These are phyloP conservation scores for Yoshiicerus persimilis DNA, from an alignment of 1,140 invertebrate species.

Conservation along the genomic window DNA sequence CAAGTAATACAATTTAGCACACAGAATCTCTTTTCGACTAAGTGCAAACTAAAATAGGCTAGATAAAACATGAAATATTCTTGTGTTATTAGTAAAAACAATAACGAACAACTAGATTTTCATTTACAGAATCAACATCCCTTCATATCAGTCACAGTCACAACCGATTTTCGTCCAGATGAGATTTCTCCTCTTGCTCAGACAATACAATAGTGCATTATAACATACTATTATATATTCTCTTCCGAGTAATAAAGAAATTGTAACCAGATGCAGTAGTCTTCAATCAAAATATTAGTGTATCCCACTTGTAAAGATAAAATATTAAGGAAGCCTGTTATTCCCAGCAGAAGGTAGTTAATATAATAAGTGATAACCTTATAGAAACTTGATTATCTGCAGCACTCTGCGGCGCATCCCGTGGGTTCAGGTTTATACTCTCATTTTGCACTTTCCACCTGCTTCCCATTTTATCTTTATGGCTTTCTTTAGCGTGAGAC, in stretches of 20 bases:
- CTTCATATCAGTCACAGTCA: not conserved
- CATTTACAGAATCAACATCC: not conserved
- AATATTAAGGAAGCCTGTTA: not conserved
- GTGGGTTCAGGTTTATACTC: not conserved
- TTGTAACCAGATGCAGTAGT: not conserved
- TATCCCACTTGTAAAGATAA: not conserved
- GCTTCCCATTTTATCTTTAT: slow-evolving; percentile 21
- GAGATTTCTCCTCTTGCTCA: not conserved
- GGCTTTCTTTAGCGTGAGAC: not conserved
- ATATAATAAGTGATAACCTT: slow-evolving; percentile 24
- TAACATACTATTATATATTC: too few species aligned
- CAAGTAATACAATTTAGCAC: too few species aligned
- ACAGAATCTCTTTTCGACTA: too few species aligned
- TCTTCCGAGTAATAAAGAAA: too few species aligned
- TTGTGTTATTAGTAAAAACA: too few species aligned
- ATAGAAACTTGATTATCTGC: slow-evolving; percentile 10
- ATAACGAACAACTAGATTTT: not conserved
- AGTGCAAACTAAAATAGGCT: too few species aligned
- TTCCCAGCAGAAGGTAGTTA: not conserved
- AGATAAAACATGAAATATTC: too few species aligned
- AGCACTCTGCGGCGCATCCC: not conserved
- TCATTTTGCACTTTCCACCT: slow-evolving; percentile 26
- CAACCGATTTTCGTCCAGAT: not conserved
- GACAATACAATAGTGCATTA: too few species aligned
- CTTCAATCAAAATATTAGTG: not conserved